Evolutionary conservation across 2,113 vertebrate species (phyloP), one percentile per base, ranked within the genome.

Genomic region (Phyllostomus hastatus): DNA sequence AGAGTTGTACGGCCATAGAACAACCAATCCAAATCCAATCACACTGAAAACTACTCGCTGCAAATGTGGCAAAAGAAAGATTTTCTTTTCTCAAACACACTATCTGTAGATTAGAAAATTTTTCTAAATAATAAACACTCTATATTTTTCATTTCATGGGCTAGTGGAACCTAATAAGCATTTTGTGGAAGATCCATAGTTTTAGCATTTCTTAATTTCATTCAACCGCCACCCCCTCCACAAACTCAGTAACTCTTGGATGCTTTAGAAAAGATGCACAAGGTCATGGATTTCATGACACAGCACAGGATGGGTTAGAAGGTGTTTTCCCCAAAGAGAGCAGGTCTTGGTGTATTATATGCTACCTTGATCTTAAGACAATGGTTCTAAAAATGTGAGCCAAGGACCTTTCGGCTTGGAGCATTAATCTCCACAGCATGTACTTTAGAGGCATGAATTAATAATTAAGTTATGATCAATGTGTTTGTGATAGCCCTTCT

Each of bases 361-460:
- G 35, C 92, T 88, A 35, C 84, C 69, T 80, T 91, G 54, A 83
- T 91, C 95, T 93, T 38, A 90, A 97, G 80, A 35, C 66, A 90
- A 75, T 59, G 73, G 79, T 76, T 97, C 94, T 92, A 78, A 97
- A 86, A 90, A 96, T 85, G 94, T 76, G 88, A 97, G 94, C 96
- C 84, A 90, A 96, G 66, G 80, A 92, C 86, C 59, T 95, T 96
- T 94, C 38, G 88, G 91, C 92, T 78, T 84, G 35, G 7, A 95
- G 38, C 95, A 95, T 90, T 90, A 35, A 92, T 91, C 94, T 96
- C 92, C 92, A 90, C 97, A 97, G 80, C 64, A 31, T 92, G 97
- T 97, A 97, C 97, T 97, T 97, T 96, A 97, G 92, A 38, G 43
- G 88, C 96, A 97, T 97, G 97, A 97, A 97, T 97, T 97, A 97